Evolutionary conservation across 2,888 invertebrate species (phyloP).

Genomic region (Ctenicera cuprea): DNA sequence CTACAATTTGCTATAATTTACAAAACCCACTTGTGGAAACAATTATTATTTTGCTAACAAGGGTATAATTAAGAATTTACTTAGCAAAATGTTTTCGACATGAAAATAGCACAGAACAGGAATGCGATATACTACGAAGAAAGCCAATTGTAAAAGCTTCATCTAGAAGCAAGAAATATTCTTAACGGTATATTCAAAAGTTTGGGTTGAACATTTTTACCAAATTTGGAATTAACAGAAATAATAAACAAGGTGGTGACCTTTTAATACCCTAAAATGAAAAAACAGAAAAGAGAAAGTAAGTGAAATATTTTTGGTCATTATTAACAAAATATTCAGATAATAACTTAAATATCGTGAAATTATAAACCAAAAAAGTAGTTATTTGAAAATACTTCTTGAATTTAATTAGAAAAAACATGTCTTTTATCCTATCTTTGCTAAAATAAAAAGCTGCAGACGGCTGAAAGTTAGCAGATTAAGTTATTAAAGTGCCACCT

Average conservation of each 20-base stretch:
- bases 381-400: too few relatives aligned
- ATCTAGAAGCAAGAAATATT: slow-evolving; percentile 17
- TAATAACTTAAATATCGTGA: too few relatives aligned
- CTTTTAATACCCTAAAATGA: not conserved
- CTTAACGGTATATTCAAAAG: not conserved
- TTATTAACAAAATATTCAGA: not conserved
- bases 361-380: too few relatives aligned
- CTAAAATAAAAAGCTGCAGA: not conserved
- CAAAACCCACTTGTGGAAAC: too few relatives aligned
- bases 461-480: not conserved
- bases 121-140: slow-evolving; percentile 39
- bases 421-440: too few relatives aligned
- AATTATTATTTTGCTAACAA: too few relatives aligned
- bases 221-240: slow-evolving; percentile 1
- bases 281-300: too few relatives aligned
- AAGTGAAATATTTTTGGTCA: too few relatives aligned
- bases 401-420: too few relatives aligned
- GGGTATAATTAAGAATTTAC: not conserved
- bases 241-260: slow-evolving; percentile 8
- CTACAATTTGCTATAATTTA: too few relatives aligned
- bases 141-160: slow-evolving; percentile 34
- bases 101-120: slow-evolving; percentile 44
- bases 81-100: not conserved
- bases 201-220: not conserved
- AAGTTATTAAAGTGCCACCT: slow-evolving; percentile 18